phyloP scores from a whole-genome alignment of 2,888 invertebrate genomes.

The Orthosia incerta region DNA sequence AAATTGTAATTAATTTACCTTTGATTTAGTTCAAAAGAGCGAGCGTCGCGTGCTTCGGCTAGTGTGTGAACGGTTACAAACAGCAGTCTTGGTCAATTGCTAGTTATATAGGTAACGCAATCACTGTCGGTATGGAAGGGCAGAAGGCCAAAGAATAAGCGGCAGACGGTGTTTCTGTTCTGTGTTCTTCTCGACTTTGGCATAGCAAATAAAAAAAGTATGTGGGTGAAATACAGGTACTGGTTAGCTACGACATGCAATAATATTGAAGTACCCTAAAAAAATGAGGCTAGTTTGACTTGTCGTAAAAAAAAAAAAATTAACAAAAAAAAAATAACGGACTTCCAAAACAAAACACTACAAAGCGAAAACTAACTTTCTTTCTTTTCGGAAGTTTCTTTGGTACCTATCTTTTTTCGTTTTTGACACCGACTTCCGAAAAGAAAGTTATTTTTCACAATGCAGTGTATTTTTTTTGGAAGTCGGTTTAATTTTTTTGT shows the following conservation, averaged over 20 bases:
- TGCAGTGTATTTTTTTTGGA: too few species aligned
- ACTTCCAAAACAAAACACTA: too few species aligned
- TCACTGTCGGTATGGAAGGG: slow-evolving; percentile 77
- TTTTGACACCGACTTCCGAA: too few species aligned
- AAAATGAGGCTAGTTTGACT: neutral
- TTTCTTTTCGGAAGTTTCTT: too few species aligned
- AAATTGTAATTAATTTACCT: slow-evolving; percentile 61
- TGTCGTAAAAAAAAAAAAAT: too few species aligned
- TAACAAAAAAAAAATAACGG: too few species aligned
- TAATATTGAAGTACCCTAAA: neutral
- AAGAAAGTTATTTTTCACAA: too few species aligned
- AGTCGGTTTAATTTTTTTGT: too few species aligned
- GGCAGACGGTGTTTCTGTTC: slow-evolving; percentile 51
- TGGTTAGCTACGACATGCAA: neutral
- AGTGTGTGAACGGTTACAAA: slow-evolving; percentile 74
- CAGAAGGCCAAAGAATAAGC: slow-evolving; percentile 75
- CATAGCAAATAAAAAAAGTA: too few species aligned
- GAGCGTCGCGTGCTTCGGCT: slow-evolving; percentile 66
- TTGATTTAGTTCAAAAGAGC: slow-evolving; percentile 58
- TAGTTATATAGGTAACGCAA: slow-evolving; percentile 78
- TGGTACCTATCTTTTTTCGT: too few species aligned
- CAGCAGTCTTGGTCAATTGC: slow-evolving; percentile 70
- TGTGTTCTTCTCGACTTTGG: neutral
- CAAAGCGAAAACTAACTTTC: too few species aligned
- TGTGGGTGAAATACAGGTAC: neutral